These are phyloP conservation scores for Solenopsis fugax DNA, from an alignment of 1,140 invertebrate species.

Conservation along the genomic window DNA sequence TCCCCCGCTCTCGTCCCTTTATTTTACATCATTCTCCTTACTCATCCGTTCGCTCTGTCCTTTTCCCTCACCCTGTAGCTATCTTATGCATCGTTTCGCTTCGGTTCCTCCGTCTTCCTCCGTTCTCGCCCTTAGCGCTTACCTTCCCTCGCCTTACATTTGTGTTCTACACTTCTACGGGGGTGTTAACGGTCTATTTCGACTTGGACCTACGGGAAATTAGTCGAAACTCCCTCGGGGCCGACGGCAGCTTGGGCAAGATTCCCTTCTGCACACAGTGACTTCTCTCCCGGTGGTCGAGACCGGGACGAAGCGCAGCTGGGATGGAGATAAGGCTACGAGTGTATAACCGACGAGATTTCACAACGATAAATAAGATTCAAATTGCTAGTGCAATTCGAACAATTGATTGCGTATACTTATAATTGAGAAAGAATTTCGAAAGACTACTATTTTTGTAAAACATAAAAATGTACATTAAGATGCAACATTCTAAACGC, in stretches of 20 bases:
- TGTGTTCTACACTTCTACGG: slow-evolving; percentile 50
- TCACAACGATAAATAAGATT: slow-evolving; percentile 24
- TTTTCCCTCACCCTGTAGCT: not conserved
- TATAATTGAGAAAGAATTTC: not conserved
- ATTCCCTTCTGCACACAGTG: slow-evolving; percentile 62
- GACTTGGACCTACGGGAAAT: slow-evolving; percentile 76
- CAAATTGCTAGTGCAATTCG: slow-evolving; percentile 24
- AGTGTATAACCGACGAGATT: slow-evolving; percentile 20
- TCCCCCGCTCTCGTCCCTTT: not conserved
- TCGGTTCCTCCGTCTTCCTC: slow-evolving; percentile 19
- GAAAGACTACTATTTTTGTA: not conserved
- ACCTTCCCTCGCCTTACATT: slow-evolving; percentile 33
- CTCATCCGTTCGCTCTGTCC: slow-evolving; percentile 14
- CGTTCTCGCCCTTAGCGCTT: slow-evolving; percentile 34
- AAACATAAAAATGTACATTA: not conserved
- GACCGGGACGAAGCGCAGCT: slow-evolving; percentile 31
- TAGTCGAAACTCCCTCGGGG: slow-evolving; percentile 74
- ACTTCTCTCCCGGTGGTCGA: slow-evolving; percentile 35
- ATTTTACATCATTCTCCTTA: not conserved
- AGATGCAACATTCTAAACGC: not conserved
- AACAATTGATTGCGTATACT: not conserved
- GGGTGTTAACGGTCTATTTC: slow-evolving; percentile 77
- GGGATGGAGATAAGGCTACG: slow-evolving; percentile 64
- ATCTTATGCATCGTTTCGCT: slow-evolving; percentile 57
- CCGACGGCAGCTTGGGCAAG: slow-evolving; percentile 55